phyloP scores from a whole-genome alignment of 2,113 vertebrate species.

The Brienomyrus longianalis region DNA sequence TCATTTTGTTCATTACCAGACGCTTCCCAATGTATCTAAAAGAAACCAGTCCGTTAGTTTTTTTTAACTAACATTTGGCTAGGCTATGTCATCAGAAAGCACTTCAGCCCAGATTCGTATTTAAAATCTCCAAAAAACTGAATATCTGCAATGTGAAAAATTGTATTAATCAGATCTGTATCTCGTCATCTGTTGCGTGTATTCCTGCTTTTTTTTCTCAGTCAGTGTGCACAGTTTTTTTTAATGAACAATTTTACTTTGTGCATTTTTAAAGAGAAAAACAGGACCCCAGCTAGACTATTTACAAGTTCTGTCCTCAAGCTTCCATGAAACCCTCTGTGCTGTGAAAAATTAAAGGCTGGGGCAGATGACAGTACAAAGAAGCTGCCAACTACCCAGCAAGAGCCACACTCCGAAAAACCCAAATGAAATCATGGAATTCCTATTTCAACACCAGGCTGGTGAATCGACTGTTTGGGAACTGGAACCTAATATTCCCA shows the following conservation, averaged over 20 bases:
- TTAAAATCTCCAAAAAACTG: neutral
- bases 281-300: neutral
- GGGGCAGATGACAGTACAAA: neutral
- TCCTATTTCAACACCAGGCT: neutral
- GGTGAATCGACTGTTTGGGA: neutral
- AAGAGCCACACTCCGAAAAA: neutral
- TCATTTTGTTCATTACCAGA: neutral
- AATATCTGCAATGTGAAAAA: neutral
- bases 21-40: neutral
- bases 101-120: neutral
- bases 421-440: neutral
- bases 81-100: neutral
- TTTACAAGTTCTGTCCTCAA: neutral
- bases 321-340: neutral
- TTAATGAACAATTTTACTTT: neutral
- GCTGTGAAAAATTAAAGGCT: constrained; percentile 2
- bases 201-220: neutral
- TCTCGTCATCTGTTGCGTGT: neutral
- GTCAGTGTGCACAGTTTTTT: neutral
- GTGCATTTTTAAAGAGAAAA: neutral
- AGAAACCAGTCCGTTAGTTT: neutral
- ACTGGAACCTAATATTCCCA: neutral
- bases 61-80: neutral
- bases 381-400: neutral
- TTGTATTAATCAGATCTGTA: neutral